Evolutionary conservation across 1,140 invertebrate genomes (phyloP), one percentile per base, ranked within the genome.

Genomic region (Ericerus pela): DNA sequence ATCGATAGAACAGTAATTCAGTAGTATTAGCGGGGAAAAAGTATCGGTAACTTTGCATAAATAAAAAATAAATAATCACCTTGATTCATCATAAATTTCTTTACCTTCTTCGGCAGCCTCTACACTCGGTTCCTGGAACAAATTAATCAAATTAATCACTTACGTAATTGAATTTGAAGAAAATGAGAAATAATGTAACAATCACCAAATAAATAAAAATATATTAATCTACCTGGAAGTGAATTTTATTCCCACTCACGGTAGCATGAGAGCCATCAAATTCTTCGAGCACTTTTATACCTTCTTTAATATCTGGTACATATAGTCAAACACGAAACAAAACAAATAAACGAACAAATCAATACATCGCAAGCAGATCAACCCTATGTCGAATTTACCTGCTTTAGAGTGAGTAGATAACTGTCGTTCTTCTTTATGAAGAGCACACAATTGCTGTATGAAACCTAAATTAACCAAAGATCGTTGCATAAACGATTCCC

Each of bases 381-480:
- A 53, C 1, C 18, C 30, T 41, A 14, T 29, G 20, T 43, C 28
- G 10, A 18, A 53, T 29, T 33, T 10, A 58, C 57, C 52, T 47
- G 41, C 41, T 26, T 58, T 58, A 22, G 38, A 37, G 1, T 58
- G 51, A 18, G 37, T 38, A 33, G 52, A 53, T 30, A 54, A 58
- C 5, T 43, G 36, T 36, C 57, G 54, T 36, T 58, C 57, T 29
- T 58, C 52, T 58, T 58, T 58, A 68, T 62, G 30, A 55, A 58
- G 51, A 27, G 37, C 27, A 30, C 54, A 93, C 0, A 96, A 70
- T 36, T 79, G 73, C 33, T 82, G 70, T 28, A 96, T 79, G 1
- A 86, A 76, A 47, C 83, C 79, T 65, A 82, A 77, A 70, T 91
- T 90, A 63, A 81, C 81, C 10, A 90, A 65, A 11, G 79, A 77